Evolutionary conservation across 37 sponge, comb jelly and placozoan species (phyloP), one percentile per base, ranked within the genome.

Genomic region (Mnemiopsis leidyi): DNA sequence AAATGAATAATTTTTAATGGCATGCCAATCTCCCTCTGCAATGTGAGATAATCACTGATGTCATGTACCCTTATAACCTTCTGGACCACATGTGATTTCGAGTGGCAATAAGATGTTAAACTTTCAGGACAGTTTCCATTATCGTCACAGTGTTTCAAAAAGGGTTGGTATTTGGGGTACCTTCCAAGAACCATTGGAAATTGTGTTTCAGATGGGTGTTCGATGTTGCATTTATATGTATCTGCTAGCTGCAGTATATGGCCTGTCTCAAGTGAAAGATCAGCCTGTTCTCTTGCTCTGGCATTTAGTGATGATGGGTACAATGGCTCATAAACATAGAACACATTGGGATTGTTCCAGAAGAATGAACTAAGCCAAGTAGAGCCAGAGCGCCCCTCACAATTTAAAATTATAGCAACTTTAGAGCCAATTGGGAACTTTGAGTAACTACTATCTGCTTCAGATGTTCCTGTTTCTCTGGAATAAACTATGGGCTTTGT

Each of bases 171-270:
- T 7, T 7, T 79, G 7, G 82, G 82, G 36, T 79, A 79, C 37
- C 82, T 2, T 2, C 82, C 82, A 36, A 79, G 82, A 36, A 79
- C 82, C 82, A 79, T 79, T 2, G 82, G 82, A 79, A 79, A 79
- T 36, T 34, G 33, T 79, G 82, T 79, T 21, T 79, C 82, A 5
- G 31, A 18, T 35, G 23, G 23, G 36, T 28, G 2, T 2, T 79
- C 82, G 2, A 79, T 29, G 36, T 79, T 79, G 21, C 82, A 79
- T 28, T 79, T 32, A 23, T 7, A 28, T 2, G 23, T 9, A 33
- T 79, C 82, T 34, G 37, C 20, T 34, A 79, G 36, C 36, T 79
- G 82, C 0, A 79, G 82, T 2, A 79, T 23, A 7, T 79, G 23
- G 21, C 36, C 82, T 29, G 5, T 20, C 7, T 79, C 82, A 5